Percentiles rank a stretch among this genome's conserved stretches.
Conservation (phyloP, 2,113 vertebrate species). For the Nyctereutes procyonoides region DNA sequence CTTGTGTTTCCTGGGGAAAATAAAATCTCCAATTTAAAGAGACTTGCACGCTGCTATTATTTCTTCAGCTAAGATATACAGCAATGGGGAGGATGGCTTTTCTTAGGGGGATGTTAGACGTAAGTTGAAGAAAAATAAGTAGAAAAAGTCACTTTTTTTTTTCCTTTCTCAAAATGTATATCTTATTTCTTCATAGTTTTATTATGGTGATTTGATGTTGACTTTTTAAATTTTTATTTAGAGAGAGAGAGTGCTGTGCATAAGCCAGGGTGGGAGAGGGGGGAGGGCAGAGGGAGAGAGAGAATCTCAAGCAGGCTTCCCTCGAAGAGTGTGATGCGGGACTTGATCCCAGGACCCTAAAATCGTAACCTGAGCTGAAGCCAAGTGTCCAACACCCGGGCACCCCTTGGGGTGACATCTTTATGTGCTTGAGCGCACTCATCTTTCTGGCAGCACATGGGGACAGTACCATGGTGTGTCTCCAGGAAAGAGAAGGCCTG, state of each 20-base stretch:
- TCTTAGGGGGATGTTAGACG: slow-evolving; percentile 58
- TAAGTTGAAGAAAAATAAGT: slow-evolving; percentile 74
- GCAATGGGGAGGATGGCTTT: slow-evolving; percentile 50
- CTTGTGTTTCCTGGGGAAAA: slow-evolving; percentile 51
- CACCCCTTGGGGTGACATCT: background rate
- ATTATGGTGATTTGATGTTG: background rate
- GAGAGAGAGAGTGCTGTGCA: background rate
- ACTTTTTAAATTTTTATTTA: background rate
- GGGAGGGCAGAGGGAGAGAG: too few species aligned
- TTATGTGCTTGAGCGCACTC: background rate
- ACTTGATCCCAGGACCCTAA: background rate
- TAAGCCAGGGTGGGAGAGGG: background rate
- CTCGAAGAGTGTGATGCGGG: background rate
- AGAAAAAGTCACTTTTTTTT: slow-evolving; percentile 46
- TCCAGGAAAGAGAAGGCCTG: background rate
- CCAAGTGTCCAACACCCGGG: background rate
- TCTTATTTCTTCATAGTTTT: slow-evolving; percentile 17
- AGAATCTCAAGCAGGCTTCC: too few species aligned
- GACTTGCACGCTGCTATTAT: slow-evolving; percentile 21
- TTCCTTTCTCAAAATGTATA: slow-evolving; percentile 10
- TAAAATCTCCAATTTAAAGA: slow-evolving; percentile 59
- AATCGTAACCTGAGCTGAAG: background rate
- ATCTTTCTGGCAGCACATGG: background rate
- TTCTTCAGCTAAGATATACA: slow-evolving; percentile 19
- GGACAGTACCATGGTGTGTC: fast-evolving